Evolutionary conservation across 2,113 vertebrate genomes (phyloP).

Genomic region (Callochromis pleurospilus): DNA sequence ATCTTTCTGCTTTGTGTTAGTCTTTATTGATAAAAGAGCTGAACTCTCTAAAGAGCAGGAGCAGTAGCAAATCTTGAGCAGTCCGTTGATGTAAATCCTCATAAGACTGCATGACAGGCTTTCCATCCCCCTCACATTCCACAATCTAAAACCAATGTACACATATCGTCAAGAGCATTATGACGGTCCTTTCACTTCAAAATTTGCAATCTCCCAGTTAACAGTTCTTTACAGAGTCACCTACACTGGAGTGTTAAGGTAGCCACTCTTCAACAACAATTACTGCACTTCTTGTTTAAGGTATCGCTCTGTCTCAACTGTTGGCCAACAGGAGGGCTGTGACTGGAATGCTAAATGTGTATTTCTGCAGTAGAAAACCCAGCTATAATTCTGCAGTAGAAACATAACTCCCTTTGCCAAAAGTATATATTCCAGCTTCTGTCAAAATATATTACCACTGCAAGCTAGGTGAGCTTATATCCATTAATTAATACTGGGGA

Average conservation of each 20-base stretch:
- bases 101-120: background rate
- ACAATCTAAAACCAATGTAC: background rate
- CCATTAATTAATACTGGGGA: background rate
- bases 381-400: background rate
- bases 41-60: background rate
- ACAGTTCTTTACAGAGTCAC: background rate
- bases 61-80: background rate
- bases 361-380: background rate
- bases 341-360: constrained; percentile 19
- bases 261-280: constrained; percentile 3
- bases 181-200: background rate
- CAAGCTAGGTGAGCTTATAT: background rate
- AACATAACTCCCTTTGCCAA: background rate
- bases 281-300: constrained; percentile 1
- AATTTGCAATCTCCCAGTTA: background rate
- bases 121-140: background rate
- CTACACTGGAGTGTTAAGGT: background rate
- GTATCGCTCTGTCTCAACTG: background rate
- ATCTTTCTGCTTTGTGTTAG: background rate
- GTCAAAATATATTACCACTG: background rate
- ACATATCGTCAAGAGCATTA: background rate
- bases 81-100: background rate
- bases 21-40: background rate
- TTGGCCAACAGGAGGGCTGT: constrained; percentile 9
- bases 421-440: background rate